Percentiles rank a stretch among this genome's conserved stretches.
These are phyloP conservation scores for Struthidea cinerea DNA, from an alignment of 2,113 vertebrate genomes.

Conservation along the genomic window DNA sequence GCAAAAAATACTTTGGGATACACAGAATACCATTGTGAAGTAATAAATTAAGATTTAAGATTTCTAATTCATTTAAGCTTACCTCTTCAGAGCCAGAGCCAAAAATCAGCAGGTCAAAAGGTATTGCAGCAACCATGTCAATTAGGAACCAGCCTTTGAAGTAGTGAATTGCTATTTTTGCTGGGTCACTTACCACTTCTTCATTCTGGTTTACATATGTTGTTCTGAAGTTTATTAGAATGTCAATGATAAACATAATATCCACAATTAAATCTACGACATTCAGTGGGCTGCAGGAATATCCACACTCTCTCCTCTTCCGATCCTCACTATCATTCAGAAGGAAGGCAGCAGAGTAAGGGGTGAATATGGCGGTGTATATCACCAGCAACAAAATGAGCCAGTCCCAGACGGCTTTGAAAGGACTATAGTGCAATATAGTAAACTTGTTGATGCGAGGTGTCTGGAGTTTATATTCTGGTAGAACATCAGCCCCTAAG, in stretches of 20 bases:
- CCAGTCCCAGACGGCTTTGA: constrained; percentile 99
- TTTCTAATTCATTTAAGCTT: constrained; percentile 58
- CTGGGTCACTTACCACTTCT: constrained; percentile 98
- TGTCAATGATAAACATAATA: constrained; percentile 99
- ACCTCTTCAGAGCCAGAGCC: constrained; percentile 99
- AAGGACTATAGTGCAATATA: constrained; percentile 98
- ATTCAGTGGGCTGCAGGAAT: constrained; percentile 96
- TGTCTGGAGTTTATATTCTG: constrained; percentile 98
- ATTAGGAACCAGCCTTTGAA: constrained; percentile 99
- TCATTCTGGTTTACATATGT: constrained; percentile 97
- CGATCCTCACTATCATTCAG: constrained; percentile 94
- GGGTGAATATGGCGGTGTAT: constrained; percentile 97
- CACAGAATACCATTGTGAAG: background rate
- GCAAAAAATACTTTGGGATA: background rate
- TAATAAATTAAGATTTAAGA: background rate
- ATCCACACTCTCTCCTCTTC: constrained; percentile 91
- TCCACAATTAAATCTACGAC: constrained; percentile 98
- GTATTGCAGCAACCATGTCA: constrained; percentile 99
- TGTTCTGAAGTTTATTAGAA: constrained; percentile 99
- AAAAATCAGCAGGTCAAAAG: constrained; percentile 98
- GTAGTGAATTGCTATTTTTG: constrained; percentile 98
- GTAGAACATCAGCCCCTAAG: constrained; percentile 93
- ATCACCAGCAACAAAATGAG: constrained; percentile 95
- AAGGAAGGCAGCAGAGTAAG: constrained; percentile 96
- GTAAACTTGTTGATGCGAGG: constrained; percentile 97